Evolutionary conservation across 2,888 invertebrate species (phyloP), one percentile per base, ranked within the genome.

Genomic region (Drosophila koepferae): DNA sequence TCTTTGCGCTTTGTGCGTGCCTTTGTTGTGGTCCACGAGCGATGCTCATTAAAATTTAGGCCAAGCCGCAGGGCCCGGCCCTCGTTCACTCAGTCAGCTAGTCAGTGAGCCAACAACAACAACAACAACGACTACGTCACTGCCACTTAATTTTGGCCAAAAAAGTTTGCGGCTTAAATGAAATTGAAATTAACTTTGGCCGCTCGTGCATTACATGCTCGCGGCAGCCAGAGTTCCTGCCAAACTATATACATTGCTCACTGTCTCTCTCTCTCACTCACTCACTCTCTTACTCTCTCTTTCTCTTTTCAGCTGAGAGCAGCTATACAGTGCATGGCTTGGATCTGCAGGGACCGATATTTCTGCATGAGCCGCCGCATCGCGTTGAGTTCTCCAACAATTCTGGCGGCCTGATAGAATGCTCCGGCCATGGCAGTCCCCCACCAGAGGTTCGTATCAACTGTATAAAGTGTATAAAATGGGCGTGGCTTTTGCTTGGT

Each of bases 361-460:
- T 96, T 92, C 93, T 95, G 79, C 94, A 94, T 84, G 96, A 96
- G 91, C 96, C 96, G 6, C 95, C 96, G 34, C 96, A 96, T 91
- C 95, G 95, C 91, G 95, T 96, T 69, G 96, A 96, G 92, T 96
- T 96, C 94, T 96, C 96, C 88, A 96, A 96, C 93, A 95, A 95
- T 91, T 95, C 96, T 0, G 96, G 96, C 14, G 95, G 95, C 46
- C 94, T 94, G 66, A 95, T 96, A 82, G 96, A 95, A 92, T 97
- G 96, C 90, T 94, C 95, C 54, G 95, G 96, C 16, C 95, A 94
- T 86, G 95, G 95, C 69, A 95, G 95, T 90, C 96, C 96, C 64
- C 94, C 95, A 56, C 96, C 96, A 73, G 95, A 96, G 94, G 95
- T 95, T 72, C 16, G 69, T 40, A 89, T 23, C 20, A 20, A 44